A percentile compares a stretch with the other conserved stretches of the same genome.
These are phyloP conservation scores for Acrossocheilus wenchowensis DNA, from an alignment of 2,797 vertebrate species.

Conservation along the genomic window DNA sequence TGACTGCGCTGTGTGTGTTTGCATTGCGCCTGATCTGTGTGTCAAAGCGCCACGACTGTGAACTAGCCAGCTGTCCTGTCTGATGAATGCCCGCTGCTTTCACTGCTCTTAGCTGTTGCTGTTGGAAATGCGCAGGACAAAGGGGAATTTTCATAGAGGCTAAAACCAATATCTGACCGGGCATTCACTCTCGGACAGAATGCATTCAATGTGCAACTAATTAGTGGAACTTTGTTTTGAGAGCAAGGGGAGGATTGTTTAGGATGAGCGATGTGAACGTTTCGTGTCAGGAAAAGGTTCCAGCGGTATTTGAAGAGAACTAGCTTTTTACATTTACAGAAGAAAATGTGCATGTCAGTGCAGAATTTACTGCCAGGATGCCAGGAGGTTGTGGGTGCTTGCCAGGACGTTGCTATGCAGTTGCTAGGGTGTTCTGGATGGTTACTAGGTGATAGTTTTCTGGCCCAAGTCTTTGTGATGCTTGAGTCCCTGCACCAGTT, in stretches of 20 bases:
- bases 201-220: slow-evolving; percentile 38
- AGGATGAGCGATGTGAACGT: slow-evolving; percentile 35
- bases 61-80: slow-evolving; percentile 36
- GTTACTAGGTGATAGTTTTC: slow-evolving; percentile 8
- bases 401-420: not conserved
- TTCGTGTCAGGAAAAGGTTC: slow-evolving; percentile 37
- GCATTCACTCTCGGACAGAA: slow-evolving; percentile 14
- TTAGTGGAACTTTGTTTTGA: slow-evolving; percentile 55
- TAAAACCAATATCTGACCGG: slow-evolving; percentile 33
- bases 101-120: slow-evolving; percentile 21
- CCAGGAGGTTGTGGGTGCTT: not conserved
- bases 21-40: slow-evolving; percentile 36
- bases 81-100: slow-evolving; percentile 25
- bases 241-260: slow-evolving; percentile 9
- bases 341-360: not conserved
- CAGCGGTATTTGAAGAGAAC: slow-evolving; percentile 51
- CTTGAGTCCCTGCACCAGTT: not conserved
- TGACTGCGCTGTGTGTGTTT: slow-evolving; percentile 26
- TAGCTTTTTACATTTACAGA: not conserved
- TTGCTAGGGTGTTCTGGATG: slow-evolving; percentile 16
- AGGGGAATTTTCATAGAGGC: slow-evolving; percentile 31
- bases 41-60: slow-evolving; percentile 37
- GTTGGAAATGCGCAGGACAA: slow-evolving; percentile 6
- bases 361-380: not conserved
- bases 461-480: not conserved